Conservation (phyloP, 2,888 invertebrate genomes). For the Lasiommata megera region DNA sequence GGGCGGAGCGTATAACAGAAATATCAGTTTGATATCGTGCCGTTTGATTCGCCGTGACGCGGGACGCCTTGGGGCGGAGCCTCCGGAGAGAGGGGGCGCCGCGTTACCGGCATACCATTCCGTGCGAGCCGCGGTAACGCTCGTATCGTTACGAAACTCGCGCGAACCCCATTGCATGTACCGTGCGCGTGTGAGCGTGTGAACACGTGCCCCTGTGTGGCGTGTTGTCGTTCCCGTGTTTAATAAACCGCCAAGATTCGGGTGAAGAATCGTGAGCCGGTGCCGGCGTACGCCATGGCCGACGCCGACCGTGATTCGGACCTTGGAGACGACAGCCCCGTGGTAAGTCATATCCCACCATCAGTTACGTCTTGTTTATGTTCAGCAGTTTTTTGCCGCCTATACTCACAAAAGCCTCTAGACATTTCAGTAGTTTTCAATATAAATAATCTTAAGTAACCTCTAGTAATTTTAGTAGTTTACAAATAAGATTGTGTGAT, state of each 20-base stretch:
- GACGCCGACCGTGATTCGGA: slow-evolving; percentile 86
- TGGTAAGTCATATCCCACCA: slow-evolving; percentile 80
- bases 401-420: background rate
- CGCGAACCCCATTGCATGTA: slow-evolving; percentile 44
- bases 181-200: slow-evolving; percentile 59
- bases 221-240: slow-evolving; percentile 55
- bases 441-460: too few species aligned
- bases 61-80: slow-evolving; percentile 74
- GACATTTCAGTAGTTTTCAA: too few species aligned
- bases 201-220: slow-evolving; percentile 53
- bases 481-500: too few species aligned
- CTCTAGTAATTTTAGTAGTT: too few species aligned
- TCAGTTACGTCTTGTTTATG: background rate
- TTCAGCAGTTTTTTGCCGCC: background rate
- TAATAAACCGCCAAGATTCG: slow-evolving; percentile 88
- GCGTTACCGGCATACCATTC: slow-evolving; percentile 50
- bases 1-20: slow-evolving; percentile 71
- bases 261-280: slow-evolving; percentile 93
- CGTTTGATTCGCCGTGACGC: slow-evolving; percentile 74
- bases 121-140: slow-evolving; percentile 57
- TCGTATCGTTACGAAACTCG: slow-evolving; percentile 41
- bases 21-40: slow-evolving; percentile 78
- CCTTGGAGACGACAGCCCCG: slow-evolving; percentile 87
- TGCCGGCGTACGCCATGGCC: slow-evolving; percentile 92
- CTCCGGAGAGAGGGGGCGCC: slow-evolving; percentile 53